Evolutionary conservation across 2,113 vertebrate genomes (phyloP).

Genomic region (Entosphenus tridentatus): DNA sequence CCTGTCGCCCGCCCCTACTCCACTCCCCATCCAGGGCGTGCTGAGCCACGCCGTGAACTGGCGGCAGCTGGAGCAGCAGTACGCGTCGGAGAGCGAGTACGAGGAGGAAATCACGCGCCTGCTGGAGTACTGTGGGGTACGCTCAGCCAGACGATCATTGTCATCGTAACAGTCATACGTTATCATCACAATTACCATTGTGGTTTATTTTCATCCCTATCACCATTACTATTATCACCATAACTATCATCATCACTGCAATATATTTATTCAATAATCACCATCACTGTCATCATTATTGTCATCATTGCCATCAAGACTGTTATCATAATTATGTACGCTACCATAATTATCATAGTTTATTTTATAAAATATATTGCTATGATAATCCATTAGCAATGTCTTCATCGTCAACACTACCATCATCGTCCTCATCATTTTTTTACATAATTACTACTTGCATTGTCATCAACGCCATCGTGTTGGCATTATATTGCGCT

Average conservation of each 20-base stretch:
- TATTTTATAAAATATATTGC: too few species aligned
- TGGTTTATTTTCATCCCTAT: background rate
- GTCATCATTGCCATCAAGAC: slow-evolving; percentile 2
- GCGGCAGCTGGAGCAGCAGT: slow-evolving; percentile 80
- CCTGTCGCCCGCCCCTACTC: too few species aligned
- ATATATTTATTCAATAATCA: background rate
- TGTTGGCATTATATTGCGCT: too few species aligned
- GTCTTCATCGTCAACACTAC: too few species aligned
- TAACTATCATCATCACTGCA: background rate
- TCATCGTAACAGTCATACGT: background rate
- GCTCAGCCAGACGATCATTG: slow-evolving; percentile 14
- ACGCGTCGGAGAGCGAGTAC: slow-evolving; percentile 58
- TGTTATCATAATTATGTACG: too few species aligned
- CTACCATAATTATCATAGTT: too few species aligned
- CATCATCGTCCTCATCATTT: too few species aligned
- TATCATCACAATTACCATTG: slow-evolving; percentile 1
- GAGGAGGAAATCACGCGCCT: slow-evolving; percentile 78
- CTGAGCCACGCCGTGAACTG: slow-evolving; percentile 86
- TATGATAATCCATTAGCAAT: too few species aligned
- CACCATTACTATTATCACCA: background rate
- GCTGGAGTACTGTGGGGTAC: slow-evolving; percentile 86
- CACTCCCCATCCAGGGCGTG: slow-evolving; percentile 36
- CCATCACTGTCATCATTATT: slow-evolving; percentile 8
- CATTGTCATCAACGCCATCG: too few species aligned
- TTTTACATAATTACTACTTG: too few species aligned